A percentile compares a stretch with the other conserved stretches of the same genome.
phyloP scores from a whole-genome alignment of 1,140 invertebrate genomes.

The Drosophila tropicalis region DNA sequence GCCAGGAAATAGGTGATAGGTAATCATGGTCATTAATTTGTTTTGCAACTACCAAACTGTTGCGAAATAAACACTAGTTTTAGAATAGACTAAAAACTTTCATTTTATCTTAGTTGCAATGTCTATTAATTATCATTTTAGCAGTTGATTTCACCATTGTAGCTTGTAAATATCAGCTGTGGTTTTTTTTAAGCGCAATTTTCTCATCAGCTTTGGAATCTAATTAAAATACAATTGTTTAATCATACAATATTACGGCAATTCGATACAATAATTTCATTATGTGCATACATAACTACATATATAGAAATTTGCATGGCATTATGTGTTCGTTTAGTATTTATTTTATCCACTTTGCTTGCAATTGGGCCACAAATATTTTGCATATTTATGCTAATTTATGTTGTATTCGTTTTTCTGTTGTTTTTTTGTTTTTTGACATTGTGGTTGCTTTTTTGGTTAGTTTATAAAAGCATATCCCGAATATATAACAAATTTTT shows the following conservation, averaged over 20 bases:
- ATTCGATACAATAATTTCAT: constrained; percentile 3
- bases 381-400: constrained; percentile 60
- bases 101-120: too few relatives aligned
- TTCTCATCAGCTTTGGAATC: not conserved
- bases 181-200: too few relatives aligned
- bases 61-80: too few relatives aligned
- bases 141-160: too few relatives aligned
- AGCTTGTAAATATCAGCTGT: too few relatives aligned
- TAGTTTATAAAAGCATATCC: too few relatives aligned
- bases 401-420: constrained; percentile 37
- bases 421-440: constrained; percentile 28
- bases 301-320: not conserved
- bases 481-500: too few relatives aligned
- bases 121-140: too few relatives aligned
- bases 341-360: constrained; percentile 20
- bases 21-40: not conserved
- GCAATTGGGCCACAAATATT: constrained; percentile 63
- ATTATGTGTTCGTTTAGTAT: not conserved
- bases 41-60: too few relatives aligned
- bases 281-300: not conserved
- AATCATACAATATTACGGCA: not conserved
- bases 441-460: constrained; percentile 43
- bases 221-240: constrained; percentile 51
- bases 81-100: too few relatives aligned
- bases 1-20: constrained; percentile 18